A percentile compares a stretch with the other conserved stretches of the same genome.
phyloP scores from a whole-genome alignment of 2,888 invertebrate species.

The Peribatodes rhomboidaria region DNA sequence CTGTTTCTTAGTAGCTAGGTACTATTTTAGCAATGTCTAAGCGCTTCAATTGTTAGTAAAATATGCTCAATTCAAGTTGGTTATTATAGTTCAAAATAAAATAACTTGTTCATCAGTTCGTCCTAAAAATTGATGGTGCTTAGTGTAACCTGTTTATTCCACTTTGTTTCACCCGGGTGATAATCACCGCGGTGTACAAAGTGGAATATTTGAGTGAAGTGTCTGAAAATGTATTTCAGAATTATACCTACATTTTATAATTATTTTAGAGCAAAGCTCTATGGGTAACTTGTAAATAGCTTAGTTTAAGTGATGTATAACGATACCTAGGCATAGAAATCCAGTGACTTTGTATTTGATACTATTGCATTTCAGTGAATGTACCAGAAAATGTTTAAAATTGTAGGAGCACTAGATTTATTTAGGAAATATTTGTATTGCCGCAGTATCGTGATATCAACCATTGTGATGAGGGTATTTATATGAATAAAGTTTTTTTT shows the following conservation, averaged over 20 bases:
- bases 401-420: conserved; percentile 16
- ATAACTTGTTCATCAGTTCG: neutral
- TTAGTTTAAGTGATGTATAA: conserved; percentile 22
- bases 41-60: no score
- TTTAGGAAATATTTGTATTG: conserved; percentile 28
- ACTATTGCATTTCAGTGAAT: conserved; percentile 33
- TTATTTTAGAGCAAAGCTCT: conserved; percentile 44
- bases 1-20: no score
- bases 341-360: conserved; percentile 25
- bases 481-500: conserved; percentile 61
- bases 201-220: neutral
- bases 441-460: conserved; percentile 65
- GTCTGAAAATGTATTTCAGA: conserved; percentile 10
- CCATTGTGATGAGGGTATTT: conserved; percentile 79
- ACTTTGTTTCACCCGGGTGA: neutral
- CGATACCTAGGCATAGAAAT: conserved; percentile 30
- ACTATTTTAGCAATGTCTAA: no score
- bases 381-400: neutral
- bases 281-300: conserved; percentile 64
- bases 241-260: conserved; percentile 3
- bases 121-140: neutral
- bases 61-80: neutral
- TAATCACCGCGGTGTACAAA: neutral
- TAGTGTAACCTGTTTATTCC: neutral
- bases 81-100: neutral